Evolutionary conservation across 2,797 vertebrate genomes (phyloP), one percentile per base, ranked within the genome.

Genomic region (Sylvia borin): DNA sequence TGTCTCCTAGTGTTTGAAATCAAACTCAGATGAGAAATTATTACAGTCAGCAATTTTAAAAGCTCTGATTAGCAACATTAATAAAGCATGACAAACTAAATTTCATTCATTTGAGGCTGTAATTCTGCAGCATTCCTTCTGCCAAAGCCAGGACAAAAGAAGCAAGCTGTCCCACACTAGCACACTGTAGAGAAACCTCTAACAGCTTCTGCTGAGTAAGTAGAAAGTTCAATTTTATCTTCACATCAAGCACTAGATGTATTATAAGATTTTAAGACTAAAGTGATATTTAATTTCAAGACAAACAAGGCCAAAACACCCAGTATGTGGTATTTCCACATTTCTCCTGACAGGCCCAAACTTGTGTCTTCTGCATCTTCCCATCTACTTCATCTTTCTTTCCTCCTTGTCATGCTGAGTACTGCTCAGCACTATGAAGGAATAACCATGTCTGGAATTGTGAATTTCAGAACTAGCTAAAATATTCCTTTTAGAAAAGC

Each of bases 31-130:
- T 64, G 20, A 60, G 70, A 89, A 92, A 85, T 16, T 53, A 25
- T 50, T 57, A 42, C 2, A 79, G 40, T 53, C 66, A 82, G 38
- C 65, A 65, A 34, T 67, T 91, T 65, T 43, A 43, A 74, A 83
- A 90, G 34, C n/a, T 64, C 32, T 74, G 38, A 92, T 96, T 90
- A 83, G n/a, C 65, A 88, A 54, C 1, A 34, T 85, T 82, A 95
- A 72, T 55, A 78, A 88, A 90, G 29, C 68, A 60, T 29, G 16
- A 88, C 48, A 82, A 92, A 65, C 34, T 73, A 71, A 61, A 92
- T 89, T 84, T 75, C 40, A 72, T 29, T 32, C 53, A 60, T 57
- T 77, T 71, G 42, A 80, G 42, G 42, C 8, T 54, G 32, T 50
- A 61, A 61, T 14, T 83, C 36, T 61, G 47, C 47, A 78, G n/a